Conservation (phyloP, 2,113 vertebrate species). For the Ginglymostoma cirratum region DNA sequence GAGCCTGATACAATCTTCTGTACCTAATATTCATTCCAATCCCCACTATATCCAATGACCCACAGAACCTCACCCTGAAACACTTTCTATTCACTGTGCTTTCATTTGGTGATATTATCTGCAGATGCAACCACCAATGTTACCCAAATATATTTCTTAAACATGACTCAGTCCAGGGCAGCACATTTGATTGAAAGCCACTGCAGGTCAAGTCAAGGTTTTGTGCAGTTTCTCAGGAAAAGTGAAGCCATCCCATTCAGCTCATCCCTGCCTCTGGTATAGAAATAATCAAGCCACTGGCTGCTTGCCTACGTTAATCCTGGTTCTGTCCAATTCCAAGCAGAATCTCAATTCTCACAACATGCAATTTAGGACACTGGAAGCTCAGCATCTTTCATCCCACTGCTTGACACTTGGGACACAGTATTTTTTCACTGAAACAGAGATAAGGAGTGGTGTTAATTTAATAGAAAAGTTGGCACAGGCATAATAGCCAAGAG, state of each 20-base stretch:
- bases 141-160: neutral
- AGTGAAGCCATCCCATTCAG: neutral
- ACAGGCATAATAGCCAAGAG: too few species aligned
- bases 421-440: neutral
- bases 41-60: neutral
- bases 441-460: neutral
- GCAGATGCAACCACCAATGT: neutral
- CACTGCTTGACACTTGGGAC: too few species aligned
- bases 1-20: neutral
- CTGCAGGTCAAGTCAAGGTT: neutral
- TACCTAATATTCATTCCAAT: neutral
- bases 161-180: neutral
- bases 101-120: neutral
- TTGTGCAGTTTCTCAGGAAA: neutral
- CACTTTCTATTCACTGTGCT: neutral
- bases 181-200: neutral
- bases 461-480: too few species aligned
- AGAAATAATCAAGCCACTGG: neutral
- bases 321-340: neutral
- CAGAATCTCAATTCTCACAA: neutral
- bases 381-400: too few species aligned
- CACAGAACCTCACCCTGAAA: neutral
- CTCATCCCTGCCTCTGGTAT: neutral
- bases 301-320: neutral
- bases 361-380: neutral